Evolutionary conservation across 2,113 vertebrate species (phyloP).

Genomic region (Zosterops japonicus): DNA sequence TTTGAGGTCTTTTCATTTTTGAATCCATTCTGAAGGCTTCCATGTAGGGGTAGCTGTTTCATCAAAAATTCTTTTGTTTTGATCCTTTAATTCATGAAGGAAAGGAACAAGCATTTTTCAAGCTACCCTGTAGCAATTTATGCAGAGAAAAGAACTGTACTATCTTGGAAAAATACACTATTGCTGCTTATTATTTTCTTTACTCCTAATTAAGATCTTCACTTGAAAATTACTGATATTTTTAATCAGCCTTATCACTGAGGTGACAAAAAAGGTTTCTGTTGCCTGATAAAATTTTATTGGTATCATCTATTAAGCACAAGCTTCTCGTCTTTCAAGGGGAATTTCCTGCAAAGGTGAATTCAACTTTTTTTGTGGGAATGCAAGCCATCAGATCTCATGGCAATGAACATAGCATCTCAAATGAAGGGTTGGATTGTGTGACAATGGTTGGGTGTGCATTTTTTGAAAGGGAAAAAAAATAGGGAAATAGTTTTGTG

Average conservation of each 20-base stretch:
- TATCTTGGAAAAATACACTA: neutral
- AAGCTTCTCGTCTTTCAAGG: neutral
- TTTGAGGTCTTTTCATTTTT: neutral
- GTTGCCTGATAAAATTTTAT: neutral
- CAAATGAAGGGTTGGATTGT: neutral
- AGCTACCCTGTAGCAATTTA: neutral
- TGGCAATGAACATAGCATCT: neutral
- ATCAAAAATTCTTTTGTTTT: neutral
- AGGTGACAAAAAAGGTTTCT: neutral
- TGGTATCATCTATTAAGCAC: neutral
- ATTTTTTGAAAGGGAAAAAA: neutral
- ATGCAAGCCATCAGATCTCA: neutral
- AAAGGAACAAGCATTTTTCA: neutral
- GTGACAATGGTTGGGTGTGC: neutral
- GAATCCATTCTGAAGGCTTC: neutral
- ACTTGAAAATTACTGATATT: neutral
- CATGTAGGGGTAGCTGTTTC: neutral
- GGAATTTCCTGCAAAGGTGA: neutral
- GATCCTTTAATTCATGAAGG: neutral
- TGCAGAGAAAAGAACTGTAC: neutral
- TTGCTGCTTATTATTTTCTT: neutral
- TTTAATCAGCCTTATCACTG: neutral
- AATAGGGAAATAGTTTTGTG: neutral
- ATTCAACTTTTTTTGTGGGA: neutral
- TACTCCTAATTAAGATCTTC: neutral